Evolutionary conservation across 2,797 vertebrate species (phyloP).

Genomic region (Takifugu ocellatus): DNA sequence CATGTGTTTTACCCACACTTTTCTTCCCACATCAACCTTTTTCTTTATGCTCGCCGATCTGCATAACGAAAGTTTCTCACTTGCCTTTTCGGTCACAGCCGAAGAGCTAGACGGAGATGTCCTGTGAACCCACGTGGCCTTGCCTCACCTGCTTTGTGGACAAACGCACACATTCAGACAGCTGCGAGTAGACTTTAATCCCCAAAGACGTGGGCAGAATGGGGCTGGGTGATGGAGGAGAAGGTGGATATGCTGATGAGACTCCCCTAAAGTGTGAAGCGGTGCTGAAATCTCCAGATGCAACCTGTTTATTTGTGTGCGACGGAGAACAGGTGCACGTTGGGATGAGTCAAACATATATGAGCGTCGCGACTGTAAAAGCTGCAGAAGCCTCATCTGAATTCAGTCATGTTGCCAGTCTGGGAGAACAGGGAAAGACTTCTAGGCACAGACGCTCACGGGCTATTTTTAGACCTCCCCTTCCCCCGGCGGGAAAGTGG

Average conservation of each 20-base stretch:
- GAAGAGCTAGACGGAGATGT: neutral
- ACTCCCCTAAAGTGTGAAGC: slow-evolving; percentile 28
- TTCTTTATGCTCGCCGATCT: neutral
- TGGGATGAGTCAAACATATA: slow-evolving; percentile 3
- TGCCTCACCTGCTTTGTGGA: neutral
- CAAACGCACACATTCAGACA: neutral
- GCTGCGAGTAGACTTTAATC: neutral
- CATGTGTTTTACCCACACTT: neutral
- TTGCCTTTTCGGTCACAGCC: slow-evolving; percentile 35
- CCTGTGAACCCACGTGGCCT: too few relatives aligned
- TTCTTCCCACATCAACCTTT: neutral
- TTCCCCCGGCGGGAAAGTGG: slow-evolving; percentile 45
- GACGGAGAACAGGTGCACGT: slow-evolving; percentile 28
- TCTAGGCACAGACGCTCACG: slow-evolving; percentile 57
- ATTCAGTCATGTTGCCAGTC: slow-evolving; percentile 65
- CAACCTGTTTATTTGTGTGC: slow-evolving; percentile 12
- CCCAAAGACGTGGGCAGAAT: too few relatives aligned
- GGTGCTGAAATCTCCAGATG: slow-evolving; percentile 33
- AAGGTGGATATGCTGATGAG: slow-evolving; percentile 48
- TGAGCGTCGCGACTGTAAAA: slow-evolving; percentile 33
- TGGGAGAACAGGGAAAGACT: slow-evolving; percentile 64
- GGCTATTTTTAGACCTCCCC: slow-evolving; percentile 67
- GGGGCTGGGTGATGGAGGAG: neutral
- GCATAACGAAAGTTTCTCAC: neutral
- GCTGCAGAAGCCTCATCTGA: slow-evolving; percentile 66